These are phyloP conservation scores for Spodoptera litura DNA, from an alignment of 1,140 invertebrate genomes.

Conservation along the genomic window DNA sequence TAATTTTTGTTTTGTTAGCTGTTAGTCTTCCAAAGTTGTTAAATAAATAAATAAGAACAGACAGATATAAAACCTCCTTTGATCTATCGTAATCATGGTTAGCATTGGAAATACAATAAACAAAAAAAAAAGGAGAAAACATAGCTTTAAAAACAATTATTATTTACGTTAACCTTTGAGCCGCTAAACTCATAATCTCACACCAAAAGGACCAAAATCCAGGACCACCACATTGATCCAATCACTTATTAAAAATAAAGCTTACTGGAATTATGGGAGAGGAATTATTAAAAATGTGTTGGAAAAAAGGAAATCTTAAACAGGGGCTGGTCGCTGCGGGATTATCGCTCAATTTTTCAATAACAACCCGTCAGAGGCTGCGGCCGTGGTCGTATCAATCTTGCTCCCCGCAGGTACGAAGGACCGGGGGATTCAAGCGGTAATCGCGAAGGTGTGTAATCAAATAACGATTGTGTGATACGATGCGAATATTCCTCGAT, in stretches of 20 bases:
- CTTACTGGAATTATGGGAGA: conserved; percentile 56
- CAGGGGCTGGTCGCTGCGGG: conserved; percentile 65
- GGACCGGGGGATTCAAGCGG: neutral
- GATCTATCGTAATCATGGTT: neutral
- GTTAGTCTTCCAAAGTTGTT: too few relatives aligned
- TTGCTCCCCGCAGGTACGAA: conserved; percentile 75
- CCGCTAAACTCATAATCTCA: neutral
- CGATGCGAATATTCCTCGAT: neutral
- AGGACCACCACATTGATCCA: conserved; percentile 1
- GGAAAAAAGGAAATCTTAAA: conserved; percentile 76
- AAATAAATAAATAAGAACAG: too few relatives aligned
- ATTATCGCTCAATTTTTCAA: conserved; percentile 84
- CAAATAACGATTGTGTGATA: conserved; percentile 40
- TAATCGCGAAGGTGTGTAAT: conserved; percentile 38
- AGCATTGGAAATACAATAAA: too few relatives aligned
- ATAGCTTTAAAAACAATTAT: too few relatives aligned
- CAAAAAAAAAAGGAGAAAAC: too few relatives aligned
- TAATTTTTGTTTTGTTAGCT: too few relatives aligned
- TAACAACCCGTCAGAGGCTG: conserved; percentile 79
- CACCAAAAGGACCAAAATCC: neutral
- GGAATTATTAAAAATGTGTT: conserved; percentile 24
- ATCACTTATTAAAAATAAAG: conserved; percentile 23
- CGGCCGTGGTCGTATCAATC: conserved; percentile 75
- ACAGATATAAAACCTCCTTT: too few relatives aligned
- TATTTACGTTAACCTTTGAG: neutral